Percentiles rank a stretch among this genome's conserved stretches.
Evolutionary conservation across 1,140 invertebrate genomes (phyloP).

Genomic region (Drosophila baimaii): DNA sequence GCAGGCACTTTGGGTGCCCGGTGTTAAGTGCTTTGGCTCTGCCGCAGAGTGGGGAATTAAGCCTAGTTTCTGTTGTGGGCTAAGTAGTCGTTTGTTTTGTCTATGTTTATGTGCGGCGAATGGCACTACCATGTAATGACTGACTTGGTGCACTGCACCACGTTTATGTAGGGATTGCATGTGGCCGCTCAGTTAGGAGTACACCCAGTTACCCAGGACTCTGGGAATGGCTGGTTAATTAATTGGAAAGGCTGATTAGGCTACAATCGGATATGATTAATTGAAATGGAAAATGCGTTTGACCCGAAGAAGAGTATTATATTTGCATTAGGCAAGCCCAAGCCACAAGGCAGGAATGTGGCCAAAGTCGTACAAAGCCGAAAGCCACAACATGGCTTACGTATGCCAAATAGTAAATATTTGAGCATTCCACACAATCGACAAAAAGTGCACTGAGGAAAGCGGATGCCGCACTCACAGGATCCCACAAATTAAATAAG

Average conservation of each 20-base stretch:
- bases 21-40: conserved; percentile 46
- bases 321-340: conserved; percentile 64
- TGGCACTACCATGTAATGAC: conserved; percentile 52
- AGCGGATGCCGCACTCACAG: not conserved
- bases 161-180: conserved; percentile 39
- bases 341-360: conserved; percentile 38
- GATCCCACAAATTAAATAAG: conserved; percentile 6
- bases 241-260: conserved; percentile 29
- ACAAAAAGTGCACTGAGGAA: conserved; percentile 16
- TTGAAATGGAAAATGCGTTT: conserved; percentile 14
- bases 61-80: conserved; percentile 30
- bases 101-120: conserved; percentile 17
- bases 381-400: conserved; percentile 40
- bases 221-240: conserved; percentile 25
- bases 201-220: conserved; percentile 18
- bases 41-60: conserved; percentile 45
- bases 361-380: conserved; percentile 11
- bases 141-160: conserved; percentile 46
- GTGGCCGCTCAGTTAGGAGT: conserved; percentile 10
- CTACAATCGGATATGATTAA: conserved; percentile 14
- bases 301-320: conserved; percentile 28
- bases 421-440: conserved; percentile 39
- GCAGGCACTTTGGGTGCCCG: conserved; percentile 24
- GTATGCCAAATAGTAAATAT: conserved; percentile 51
- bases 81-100: conserved; percentile 42